Evolutionary conservation across 2,113 vertebrate genomes (phyloP).

Genomic region (Telmatochromis sp.): DNA sequence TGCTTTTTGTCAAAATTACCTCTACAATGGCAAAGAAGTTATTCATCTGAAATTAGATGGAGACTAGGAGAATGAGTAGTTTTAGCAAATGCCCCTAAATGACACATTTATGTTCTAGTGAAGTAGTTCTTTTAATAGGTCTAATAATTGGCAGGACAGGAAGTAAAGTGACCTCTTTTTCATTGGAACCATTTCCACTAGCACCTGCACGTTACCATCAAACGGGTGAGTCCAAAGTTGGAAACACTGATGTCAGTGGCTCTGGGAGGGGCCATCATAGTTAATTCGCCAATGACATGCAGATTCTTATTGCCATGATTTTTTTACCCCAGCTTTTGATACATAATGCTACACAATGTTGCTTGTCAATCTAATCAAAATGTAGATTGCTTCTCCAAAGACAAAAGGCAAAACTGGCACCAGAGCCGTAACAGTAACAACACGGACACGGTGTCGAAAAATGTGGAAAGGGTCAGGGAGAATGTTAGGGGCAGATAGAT

Average conservation of each 20-base stretch:
- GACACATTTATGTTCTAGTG: neutral
- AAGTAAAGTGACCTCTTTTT: neutral
- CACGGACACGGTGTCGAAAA: rapidly evolving
- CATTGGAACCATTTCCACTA: neutral
- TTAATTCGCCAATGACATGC: neutral
- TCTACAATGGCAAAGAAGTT: neutral
- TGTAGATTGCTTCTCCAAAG: neutral
- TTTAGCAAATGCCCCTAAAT: neutral
- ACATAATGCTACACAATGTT: neutral
- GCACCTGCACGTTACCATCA: neutral
- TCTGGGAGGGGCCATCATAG: neutral
- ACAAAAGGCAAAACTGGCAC: neutral
- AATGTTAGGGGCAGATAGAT: neutral
- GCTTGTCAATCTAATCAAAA: rapidly evolving
- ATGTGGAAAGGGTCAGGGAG: neutral
- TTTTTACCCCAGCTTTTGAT: neutral
- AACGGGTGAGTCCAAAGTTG: neutral
- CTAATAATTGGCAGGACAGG: neutral
- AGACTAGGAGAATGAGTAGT: neutral
- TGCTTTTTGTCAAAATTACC: neutral
- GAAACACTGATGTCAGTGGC: neutral
- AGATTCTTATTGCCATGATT: neutral
- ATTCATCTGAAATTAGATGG: neutral
- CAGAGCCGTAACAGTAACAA: neutral
- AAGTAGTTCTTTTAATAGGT: neutral